phyloP scores from a whole-genome alignment of 1,140 invertebrate genomes.

The Helicoverpa zea region DNA sequence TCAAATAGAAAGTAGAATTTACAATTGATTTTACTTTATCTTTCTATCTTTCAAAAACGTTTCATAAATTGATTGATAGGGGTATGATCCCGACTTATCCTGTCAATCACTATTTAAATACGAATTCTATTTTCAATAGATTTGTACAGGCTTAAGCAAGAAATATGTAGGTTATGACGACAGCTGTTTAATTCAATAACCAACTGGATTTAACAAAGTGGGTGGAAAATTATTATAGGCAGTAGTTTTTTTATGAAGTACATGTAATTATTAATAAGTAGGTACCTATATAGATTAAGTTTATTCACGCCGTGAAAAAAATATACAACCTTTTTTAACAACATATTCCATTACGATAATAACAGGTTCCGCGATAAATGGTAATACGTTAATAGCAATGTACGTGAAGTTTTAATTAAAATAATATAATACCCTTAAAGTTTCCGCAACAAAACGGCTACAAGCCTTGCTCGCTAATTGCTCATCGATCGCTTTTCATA shows the following conservation, averaged over 20 bases:
- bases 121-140: background rate
- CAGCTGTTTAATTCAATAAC: background rate
- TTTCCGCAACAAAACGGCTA: background rate
- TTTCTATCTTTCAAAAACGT: background rate
- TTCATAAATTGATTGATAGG: background rate
- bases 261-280: too few species aligned
- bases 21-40: background rate
- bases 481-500: background rate
- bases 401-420: background rate
- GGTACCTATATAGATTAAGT: too few species aligned
- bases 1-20: too few species aligned
- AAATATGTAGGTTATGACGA: background rate
- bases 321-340: background rate
- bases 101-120: constrained; percentile 6
- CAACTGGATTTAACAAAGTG: background rate
- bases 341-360: background rate
- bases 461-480: background rate
- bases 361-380: background rate
- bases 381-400: background rate
- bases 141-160: background rate
- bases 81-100: background rate
- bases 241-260: background rate
- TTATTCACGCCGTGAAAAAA: too few species aligned
- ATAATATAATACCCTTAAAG: background rate
- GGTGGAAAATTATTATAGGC: background rate